These are phyloP conservation scores for Calliphora vicina DNA, from an alignment of 1,140 invertebrate genomes.

Conservation along the genomic window DNA sequence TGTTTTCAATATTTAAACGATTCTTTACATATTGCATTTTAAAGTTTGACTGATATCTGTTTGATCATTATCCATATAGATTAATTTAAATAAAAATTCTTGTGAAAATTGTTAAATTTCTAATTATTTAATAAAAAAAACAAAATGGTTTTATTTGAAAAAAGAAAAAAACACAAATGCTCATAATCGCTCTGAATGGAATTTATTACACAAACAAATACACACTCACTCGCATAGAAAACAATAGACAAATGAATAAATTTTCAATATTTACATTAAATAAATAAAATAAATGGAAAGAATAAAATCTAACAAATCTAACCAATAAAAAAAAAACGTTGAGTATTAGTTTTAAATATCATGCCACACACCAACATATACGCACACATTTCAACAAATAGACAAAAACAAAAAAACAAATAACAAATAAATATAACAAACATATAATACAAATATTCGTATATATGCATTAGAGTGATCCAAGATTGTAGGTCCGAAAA, in stretches of 20 bases:
- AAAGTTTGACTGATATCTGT: too few species aligned
- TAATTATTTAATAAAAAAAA: too few species aligned
- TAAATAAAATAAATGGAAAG: conserved; percentile 1
- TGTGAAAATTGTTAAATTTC: too few species aligned
- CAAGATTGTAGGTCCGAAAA: too few species aligned
- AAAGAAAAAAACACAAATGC: too few species aligned
- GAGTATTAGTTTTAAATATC: conserved; percentile 15
- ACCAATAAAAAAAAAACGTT: neutral
- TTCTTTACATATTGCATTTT: too few species aligned
- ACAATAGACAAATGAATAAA: conserved; percentile 26
- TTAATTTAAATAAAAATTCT: too few species aligned
- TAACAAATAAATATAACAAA: neutral
- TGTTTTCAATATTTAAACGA: too few species aligned
- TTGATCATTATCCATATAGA: too few species aligned
- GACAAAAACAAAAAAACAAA: neutral
- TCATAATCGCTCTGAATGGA: neutral
- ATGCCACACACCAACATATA: neutral
- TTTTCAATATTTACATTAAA: neutral
- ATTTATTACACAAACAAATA: neutral
- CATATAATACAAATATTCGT: neutral
- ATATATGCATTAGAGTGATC: neutral
- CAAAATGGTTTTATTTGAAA: too few species aligned
- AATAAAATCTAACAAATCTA: conserved; percentile 23
- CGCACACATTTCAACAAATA: neutral
- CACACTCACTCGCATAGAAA: neutral